These are phyloP conservation scores for Chlorops oryzae DNA, from an alignment of 1,140 invertebrate genomes.

Conservation along the genomic window DNA sequence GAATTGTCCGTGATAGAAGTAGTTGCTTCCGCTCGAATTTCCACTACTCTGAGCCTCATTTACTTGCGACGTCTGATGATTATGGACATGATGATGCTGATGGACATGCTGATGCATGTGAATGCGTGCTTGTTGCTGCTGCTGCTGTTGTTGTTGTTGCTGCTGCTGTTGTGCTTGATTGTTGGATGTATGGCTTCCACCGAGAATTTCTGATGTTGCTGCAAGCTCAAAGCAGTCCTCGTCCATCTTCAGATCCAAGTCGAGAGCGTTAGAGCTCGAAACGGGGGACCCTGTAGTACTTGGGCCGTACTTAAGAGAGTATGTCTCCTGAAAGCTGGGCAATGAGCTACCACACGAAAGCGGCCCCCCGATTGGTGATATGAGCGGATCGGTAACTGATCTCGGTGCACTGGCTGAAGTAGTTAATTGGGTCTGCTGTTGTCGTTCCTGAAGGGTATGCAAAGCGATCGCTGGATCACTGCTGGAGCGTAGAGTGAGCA, in stretches of 20 bases:
- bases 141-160: constrained; percentile 24
- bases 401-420: too few relatives aligned
- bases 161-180: constrained; percentile 27
- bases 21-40: too few relatives aligned
- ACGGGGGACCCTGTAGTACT: constrained; percentile 21
- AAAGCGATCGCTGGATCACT: constrained; percentile 43
- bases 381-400: constrained; percentile 30
- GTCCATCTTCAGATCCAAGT: constrained; percentile 73
- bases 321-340: constrained; percentile 81
- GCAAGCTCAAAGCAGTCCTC: constrained; percentile 64
- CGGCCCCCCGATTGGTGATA: constrained; percentile 33
- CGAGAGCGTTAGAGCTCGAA: constrained; percentile 39
- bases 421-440: constrained; percentile 22
- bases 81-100: not conserved
- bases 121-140: constrained; percentile 18
- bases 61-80: not conserved
- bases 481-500: constrained; percentile 40
- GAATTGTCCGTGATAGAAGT: constrained; percentile 39
- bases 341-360: constrained; percentile 56
- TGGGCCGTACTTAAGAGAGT: constrained; percentile 60
- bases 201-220: constrained; percentile 53
- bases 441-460: constrained; percentile 30
- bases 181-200: too few relatives aligned
- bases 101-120: constrained; percentile 9
- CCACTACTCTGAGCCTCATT: too few relatives aligned